phyloP scores from a whole-genome alignment of 2,888 invertebrate genomes.

The Dioctria rufipes region DNA sequence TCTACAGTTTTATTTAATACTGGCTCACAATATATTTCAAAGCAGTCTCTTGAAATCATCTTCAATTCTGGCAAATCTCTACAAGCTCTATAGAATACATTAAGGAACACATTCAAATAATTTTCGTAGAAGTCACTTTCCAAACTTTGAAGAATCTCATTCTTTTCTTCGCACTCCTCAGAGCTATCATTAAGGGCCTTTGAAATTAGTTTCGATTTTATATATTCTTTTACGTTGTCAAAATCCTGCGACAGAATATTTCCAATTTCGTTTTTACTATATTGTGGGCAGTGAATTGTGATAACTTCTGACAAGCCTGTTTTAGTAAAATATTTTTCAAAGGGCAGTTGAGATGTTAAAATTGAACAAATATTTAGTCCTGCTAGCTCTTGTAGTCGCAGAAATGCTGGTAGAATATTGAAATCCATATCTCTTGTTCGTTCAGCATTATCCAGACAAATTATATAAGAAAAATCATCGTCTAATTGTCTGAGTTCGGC shows the following conservation, averaged over 20 bases:
- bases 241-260: constrained; percentile 72
- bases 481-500: constrained; percentile 69
- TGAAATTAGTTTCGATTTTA: constrained; percentile 69
- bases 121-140: constrained; percentile 78
- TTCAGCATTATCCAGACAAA: constrained; percentile 88
- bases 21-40: constrained; percentile 85
- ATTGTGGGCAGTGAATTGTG: constrained; percentile 84
- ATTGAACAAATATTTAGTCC: constrained; percentile 81
- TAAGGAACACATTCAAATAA: constrained; percentile 86
- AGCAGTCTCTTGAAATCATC: constrained; percentile 84
- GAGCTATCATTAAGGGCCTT: constrained; percentile 61
- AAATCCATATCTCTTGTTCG: constrained; percentile 82
- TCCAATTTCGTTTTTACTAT: constrained; percentile 79
- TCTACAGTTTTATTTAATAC: constrained; percentile 78
- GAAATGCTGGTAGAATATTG: constrained; percentile 81
- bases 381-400: constrained; percentile 82
- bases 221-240: constrained; percentile 58
- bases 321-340: constrained; percentile 84
- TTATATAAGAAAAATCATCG: constrained; percentile 73
- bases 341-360: constrained; percentile 83
- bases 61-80: constrained; percentile 88
- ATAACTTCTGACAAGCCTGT: constrained; percentile 81
- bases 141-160: constrained; percentile 60
- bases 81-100: constrained; percentile 88
- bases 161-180: constrained; percentile 57